These are phyloP conservation scores for Trypoxylon attenuatum DNA, from an alignment of 2,888 invertebrate genomes.

Conservation along the genomic window DNA sequence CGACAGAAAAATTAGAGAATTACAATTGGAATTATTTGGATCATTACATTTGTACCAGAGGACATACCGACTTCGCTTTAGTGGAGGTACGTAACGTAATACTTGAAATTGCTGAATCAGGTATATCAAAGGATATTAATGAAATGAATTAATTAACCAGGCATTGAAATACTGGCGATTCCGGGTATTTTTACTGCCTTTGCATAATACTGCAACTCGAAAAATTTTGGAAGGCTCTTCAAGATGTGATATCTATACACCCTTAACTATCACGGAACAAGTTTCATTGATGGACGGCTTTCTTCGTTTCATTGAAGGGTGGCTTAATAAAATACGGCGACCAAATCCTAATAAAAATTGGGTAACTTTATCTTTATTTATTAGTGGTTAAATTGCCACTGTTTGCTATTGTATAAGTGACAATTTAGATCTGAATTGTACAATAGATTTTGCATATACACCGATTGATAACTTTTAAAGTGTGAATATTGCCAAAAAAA, in stretches of 20 bases:
- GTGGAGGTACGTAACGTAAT: constrained; percentile 81
- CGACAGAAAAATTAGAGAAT: constrained; percentile 94
- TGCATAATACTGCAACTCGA: constrained; percentile 86
- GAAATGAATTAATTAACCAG: constrained; percentile 74
- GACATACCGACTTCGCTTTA: constrained; percentile 92
- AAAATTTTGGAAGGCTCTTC: constrained; percentile 84
- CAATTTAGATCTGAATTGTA: neutral
- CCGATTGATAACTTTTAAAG: neutral
- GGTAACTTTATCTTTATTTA: constrained; percentile 76
- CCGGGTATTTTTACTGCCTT: constrained; percentile 90
- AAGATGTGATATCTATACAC: constrained; percentile 90
- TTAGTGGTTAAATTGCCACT: neutral
- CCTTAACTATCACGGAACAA: constrained; percentile 78
- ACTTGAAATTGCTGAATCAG: neutral
- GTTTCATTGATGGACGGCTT: constrained; percentile 82
- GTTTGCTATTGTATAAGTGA: neutral
- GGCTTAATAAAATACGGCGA: constrained; percentile 92
- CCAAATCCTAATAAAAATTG: constrained; percentile 83
- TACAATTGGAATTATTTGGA: constrained; percentile 99
- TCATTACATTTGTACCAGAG: constrained; percentile 95
- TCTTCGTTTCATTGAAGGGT: constrained; percentile 88
- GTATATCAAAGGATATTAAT: neutral
- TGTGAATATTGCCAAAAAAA: neutral
- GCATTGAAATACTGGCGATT: constrained; percentile 93
- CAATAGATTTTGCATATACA: neutral